Percentiles rank a stretch among this genome's conserved stretches.
Conservation (phyloP, 2,797 vertebrate genomes). For the Synanceia verrucosa region DNA sequence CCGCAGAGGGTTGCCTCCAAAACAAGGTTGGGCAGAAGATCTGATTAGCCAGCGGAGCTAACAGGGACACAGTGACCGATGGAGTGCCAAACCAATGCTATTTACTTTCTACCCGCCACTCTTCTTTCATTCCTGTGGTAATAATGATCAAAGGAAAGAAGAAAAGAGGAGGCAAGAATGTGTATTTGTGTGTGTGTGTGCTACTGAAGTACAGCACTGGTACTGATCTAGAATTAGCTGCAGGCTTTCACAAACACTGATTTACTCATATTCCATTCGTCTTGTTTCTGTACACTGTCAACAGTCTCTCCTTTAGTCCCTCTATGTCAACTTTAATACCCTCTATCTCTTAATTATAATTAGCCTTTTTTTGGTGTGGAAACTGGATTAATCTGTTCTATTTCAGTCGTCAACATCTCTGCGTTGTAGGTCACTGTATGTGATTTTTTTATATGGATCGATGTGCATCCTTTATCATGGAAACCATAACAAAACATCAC, state of each 20-base stretch:
- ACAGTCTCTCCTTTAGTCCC: neutral
- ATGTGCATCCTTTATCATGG: constrained; percentile 15
- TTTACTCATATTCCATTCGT: constrained; percentile 5
- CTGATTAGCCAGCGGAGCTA: constrained; percentile 76
- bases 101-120: constrained; percentile 57
- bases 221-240: constrained; percentile 44
- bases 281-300: neutral
- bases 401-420: constrained; percentile 6
- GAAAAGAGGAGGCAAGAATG: neutral
- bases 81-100: constrained; percentile 52
- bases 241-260: constrained; percentile 26
- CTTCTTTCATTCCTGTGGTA: constrained; percentile 52
- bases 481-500: constrained; percentile 7
- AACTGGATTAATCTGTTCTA: neutral
- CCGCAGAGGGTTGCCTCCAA: constrained; percentile 40
- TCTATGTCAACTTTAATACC: neutral
- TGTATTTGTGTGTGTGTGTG: neutral
- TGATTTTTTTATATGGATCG: neutral
- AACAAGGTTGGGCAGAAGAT: constrained; percentile 71
- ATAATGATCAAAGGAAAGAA: constrained; percentile 60
- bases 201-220: constrained; percentile 11
- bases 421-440: neutral
- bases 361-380: neutral
- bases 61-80: constrained; percentile 73
- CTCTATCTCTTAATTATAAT: constrained; percentile 8